Evolutionary conservation across 2,113 vertebrate genomes (phyloP).

Genomic region (Pituophis catenifer): DNA sequence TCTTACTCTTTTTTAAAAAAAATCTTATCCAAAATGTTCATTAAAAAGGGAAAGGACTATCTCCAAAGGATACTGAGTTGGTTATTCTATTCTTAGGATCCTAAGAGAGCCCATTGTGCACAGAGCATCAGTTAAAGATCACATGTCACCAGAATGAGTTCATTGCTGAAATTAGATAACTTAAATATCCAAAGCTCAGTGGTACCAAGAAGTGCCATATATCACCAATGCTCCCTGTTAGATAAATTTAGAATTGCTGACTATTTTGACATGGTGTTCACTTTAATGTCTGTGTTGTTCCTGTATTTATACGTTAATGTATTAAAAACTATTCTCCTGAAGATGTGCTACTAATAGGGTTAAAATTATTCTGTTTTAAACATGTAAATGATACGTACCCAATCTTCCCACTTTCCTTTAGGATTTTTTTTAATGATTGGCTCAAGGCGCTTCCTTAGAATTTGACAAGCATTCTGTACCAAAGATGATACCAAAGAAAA

Average conservation of each 20-base stretch:
- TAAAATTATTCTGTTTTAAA: not conserved
- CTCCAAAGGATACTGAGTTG: not conserved
- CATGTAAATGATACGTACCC: constrained; percentile 68
- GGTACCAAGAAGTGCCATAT: not conserved
- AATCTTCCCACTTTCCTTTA: constrained; percentile 79
- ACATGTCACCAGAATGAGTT: not conserved
- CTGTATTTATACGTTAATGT: not conserved
- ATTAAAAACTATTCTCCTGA: not conserved
- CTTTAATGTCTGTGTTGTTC: not conserved
- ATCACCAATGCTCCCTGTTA: not conserved
- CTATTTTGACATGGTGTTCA: not conserved
- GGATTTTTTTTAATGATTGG: constrained; percentile 75
- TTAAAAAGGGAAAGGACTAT: not conserved
- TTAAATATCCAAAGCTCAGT: not conserved
- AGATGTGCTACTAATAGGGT: not conserved
- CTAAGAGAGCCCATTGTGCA: not conserved
- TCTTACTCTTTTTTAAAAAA: not conserved
- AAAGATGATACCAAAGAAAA: not conserved
- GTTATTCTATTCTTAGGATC: not conserved
- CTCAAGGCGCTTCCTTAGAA: constrained; percentile 76
- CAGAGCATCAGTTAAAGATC: not conserved
- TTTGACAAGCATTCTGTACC: constrained; percentile 81
- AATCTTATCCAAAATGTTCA: not conserved
- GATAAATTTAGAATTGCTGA: not conserved
- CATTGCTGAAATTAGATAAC: not conserved